A percentile compares a stretch with the other conserved stretches of the same genome.
phyloP scores from a whole-genome alignment of 2,113 vertebrate genomes.

The Cebus imitator region DNA sequence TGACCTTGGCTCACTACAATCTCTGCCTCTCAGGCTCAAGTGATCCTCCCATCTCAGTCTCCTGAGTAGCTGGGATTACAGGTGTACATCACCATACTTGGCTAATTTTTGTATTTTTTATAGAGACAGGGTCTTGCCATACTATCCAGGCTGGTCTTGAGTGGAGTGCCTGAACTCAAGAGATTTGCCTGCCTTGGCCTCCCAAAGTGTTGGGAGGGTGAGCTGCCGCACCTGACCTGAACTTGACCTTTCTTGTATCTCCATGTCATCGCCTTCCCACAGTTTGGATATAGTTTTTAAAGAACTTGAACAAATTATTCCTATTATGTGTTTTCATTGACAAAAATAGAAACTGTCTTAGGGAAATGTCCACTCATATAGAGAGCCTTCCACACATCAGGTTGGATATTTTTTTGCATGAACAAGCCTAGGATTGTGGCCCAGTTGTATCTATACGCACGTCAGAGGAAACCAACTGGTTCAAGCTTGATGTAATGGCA shows the following conservation, averaged over 20 bases:
- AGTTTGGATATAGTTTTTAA: neutral
- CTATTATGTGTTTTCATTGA: neutral
- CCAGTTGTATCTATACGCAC: no score
- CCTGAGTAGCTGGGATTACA: no score
- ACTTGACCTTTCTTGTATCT: neutral
- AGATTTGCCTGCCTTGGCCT: no score
- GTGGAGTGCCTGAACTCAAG: no score
- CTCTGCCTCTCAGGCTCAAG: no score
- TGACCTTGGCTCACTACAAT: no score
- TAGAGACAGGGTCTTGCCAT: no score
- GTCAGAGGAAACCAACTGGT: neutral
- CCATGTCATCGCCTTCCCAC: neutral
- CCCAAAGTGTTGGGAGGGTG: no score
- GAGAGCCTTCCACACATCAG: neutral
- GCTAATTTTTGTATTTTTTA: no score
- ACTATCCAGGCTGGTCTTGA: no score
- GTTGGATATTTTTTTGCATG: neutral
- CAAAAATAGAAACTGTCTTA: neutral
- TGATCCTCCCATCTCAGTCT: no score
- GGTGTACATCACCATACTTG: no score
- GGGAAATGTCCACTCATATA: neutral
- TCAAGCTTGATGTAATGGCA: neutral
- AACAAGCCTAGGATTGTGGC: neutral
- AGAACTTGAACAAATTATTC: neutral
- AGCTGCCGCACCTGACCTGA: neutral